Conservation (phyloP, 2,797 vertebrate genomes). For the Eidolon dupreanum region DNA sequence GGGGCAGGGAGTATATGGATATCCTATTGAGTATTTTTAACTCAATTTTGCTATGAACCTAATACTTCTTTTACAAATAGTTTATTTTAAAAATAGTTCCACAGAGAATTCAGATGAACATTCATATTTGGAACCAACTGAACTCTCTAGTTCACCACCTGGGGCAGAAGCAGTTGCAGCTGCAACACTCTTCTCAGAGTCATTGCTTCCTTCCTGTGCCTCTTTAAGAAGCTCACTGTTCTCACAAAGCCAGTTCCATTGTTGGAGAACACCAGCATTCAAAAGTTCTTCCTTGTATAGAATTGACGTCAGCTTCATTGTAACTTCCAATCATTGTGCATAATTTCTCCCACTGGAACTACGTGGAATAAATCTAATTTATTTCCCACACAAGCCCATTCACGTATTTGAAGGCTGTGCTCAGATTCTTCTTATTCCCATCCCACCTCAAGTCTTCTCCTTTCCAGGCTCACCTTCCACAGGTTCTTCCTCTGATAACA, state of each 20-base stretch:
- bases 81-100: neutral
- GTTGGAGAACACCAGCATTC: neutral
- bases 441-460: neutral
- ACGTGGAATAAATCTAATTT: neutral
- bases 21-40: neutral
- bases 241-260: neutral
- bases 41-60: neutral
- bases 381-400: neutral
- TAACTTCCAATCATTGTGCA: slow-evolving; percentile 46
- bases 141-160: neutral
- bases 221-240: neutral
- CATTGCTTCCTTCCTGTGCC: neutral
- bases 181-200: neutral
- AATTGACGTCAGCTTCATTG: slow-evolving; percentile 4
- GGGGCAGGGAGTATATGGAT: neutral
- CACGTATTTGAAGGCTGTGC: neutral
- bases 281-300: slow-evolving; percentile 3
- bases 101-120: neutral
- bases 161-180: neutral
- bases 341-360: slow-evolving; percentile 14
- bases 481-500: slow-evolving; percentile 18
- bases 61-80: neutral
- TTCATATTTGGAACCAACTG: neutral
- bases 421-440: neutral
- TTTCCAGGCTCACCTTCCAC: neutral